Conservation (phyloP, 2,113 vertebrate species). For the Nesogale talazaci region DNA sequence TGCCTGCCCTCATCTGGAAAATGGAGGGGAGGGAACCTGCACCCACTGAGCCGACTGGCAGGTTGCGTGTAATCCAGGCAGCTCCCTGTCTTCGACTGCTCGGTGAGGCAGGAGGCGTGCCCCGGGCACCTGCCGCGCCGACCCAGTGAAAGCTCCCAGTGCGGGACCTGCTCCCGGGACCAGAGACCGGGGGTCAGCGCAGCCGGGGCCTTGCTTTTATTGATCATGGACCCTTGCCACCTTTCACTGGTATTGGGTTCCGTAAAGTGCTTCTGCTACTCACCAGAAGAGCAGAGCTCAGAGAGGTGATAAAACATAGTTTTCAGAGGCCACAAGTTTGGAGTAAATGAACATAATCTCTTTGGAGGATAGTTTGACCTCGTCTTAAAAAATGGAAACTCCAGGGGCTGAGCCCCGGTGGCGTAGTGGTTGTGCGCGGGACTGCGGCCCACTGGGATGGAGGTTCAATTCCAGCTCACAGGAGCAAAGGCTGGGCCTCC, state of each 20-base stretch:
- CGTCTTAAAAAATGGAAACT: not conserved
- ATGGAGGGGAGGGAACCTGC: not conserved
- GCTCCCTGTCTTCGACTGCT: not conserved
- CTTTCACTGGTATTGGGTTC: not conserved
- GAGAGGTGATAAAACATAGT: not conserved
- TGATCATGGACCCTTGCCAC: not conserved
- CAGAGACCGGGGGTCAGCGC: not conserved
- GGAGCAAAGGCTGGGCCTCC: too few species aligned
- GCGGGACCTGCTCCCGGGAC: not conserved
- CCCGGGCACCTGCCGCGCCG: too few species aligned
- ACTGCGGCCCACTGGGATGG: too few species aligned
- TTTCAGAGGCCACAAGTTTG: not conserved
- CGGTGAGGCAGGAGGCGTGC: not conserved
- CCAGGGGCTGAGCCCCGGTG: too few species aligned
- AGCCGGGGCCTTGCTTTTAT: not conserved
- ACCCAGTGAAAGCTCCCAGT: not conserved
- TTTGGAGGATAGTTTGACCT: conserved; percentile 17
- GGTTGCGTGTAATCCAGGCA: not conserved
- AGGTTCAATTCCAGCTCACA: too few species aligned
- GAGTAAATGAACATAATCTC: not conserved
- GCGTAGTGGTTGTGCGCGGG: too few species aligned
- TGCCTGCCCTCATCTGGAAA: not conserved
- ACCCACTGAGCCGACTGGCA: not conserved
- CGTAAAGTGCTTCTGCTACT: not conserved
- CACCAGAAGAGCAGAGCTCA: conserved; percentile 24